phyloP scores from a whole-genome alignment of 2,797 vertebrate genomes.

The Spheniscus humboldti region DNA sequence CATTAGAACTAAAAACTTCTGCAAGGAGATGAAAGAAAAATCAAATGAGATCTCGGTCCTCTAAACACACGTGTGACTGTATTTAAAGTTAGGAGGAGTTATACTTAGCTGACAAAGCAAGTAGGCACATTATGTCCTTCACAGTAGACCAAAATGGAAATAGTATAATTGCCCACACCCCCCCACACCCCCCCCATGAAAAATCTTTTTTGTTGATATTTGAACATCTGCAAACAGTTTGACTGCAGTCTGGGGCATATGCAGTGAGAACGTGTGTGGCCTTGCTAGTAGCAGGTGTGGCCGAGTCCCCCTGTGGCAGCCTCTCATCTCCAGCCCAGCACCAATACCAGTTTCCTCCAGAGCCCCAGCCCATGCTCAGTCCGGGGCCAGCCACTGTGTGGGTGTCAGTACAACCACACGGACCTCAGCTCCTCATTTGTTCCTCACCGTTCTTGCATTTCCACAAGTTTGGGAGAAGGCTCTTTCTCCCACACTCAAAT shows the following conservation, averaged over 20 bases:
- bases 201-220: not conserved
- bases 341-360: not conserved
- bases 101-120: not conserved
- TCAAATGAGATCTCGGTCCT: not conserved
- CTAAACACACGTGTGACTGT: not conserved
- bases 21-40: not conserved
- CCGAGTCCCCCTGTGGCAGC: rapidly evolving
- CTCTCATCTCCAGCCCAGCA: not conserved
- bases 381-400: rapidly evolving
- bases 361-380: not conserved
- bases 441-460: not conserved
- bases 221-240: not conserved
- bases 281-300: not conserved
- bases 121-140: not conserved
- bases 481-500: not conserved
- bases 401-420: not conserved
- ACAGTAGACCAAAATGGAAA: not conserved
- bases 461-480: not conserved
- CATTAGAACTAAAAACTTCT: not conserved
- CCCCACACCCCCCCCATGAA: not conserved
- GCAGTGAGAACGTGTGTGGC: not conserved
- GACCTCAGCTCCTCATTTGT: not conserved
- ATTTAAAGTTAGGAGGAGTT: not conserved
- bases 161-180: not conserved
- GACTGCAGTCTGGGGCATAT: not conserved